Evolutionary conservation across 2,113 vertebrate species (phyloP).

Genomic region (Phycodurus eques): DNA sequence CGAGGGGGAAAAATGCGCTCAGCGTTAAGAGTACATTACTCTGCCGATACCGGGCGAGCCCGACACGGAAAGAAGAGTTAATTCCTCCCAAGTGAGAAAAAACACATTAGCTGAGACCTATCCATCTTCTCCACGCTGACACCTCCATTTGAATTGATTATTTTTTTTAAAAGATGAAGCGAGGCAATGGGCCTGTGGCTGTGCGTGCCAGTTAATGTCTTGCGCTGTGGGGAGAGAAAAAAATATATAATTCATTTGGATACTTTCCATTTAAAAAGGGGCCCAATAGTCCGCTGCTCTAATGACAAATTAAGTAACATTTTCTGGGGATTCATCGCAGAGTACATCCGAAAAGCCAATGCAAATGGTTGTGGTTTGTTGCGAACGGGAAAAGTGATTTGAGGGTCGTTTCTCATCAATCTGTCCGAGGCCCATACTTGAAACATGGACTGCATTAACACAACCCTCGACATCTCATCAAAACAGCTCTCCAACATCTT

Average conservation of each 20-base stretch:
- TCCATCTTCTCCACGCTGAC: slow-evolving; percentile 69
- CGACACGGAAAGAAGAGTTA: slow-evolving; percentile 63
- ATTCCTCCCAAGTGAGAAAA: slow-evolving; percentile 66
- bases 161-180: slow-evolving; percentile 44
- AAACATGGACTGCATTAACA: slow-evolving; percentile 55
- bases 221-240: not conserved
- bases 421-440: slow-evolving; percentile 52
- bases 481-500: slow-evolving; percentile 49
- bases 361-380: slow-evolving; percentile 48
- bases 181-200: slow-evolving; percentile 27
- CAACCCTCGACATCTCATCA: slow-evolving; percentile 62
- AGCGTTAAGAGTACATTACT: slow-evolving; percentile 71
- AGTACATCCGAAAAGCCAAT: slow-evolving; percentile 53
- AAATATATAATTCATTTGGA: slow-evolving; percentile 62
- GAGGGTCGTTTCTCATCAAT: slow-evolving; percentile 52
- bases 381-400: slow-evolving; percentile 46
- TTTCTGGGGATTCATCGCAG: slow-evolving; percentile 56
- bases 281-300: slow-evolving; percentile 34
- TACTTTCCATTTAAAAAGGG: slow-evolving; percentile 62
- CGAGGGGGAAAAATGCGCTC: slow-evolving; percentile 63
- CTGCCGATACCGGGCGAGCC: slow-evolving; percentile 56
- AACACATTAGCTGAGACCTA: slow-evolving; percentile 73
- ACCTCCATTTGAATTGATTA: slow-evolving; percentile 74
- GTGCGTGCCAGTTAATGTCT: slow-evolving; percentile 22
- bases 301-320: slow-evolving; percentile 61